Evolutionary conservation across 2,888 invertebrate genomes (phyloP).

Genomic region (Hirtodrosophila cameraria): DNA sequence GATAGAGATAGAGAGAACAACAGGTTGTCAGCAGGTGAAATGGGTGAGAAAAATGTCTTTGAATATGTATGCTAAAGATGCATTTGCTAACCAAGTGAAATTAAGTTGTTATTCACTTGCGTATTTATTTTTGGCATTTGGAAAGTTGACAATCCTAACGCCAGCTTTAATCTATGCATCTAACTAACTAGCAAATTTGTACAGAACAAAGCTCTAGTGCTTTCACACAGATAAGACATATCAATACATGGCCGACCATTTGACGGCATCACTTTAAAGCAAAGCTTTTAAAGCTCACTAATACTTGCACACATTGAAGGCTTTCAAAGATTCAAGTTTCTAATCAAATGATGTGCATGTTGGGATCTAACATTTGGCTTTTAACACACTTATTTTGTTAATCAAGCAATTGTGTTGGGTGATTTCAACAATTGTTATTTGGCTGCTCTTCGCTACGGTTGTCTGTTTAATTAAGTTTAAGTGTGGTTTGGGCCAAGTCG

Average conservation of each 20-base stretch:
- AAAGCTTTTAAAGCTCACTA: constrained; percentile 6
- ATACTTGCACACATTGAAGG: neutral
- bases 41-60: constrained; percentile 64
- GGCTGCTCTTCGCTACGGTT: constrained; percentile 9
- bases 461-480: constrained; percentile 58
- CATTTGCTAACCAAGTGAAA: constrained; percentile 61
- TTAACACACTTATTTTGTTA: constrained; percentile 45
- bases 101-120: constrained; percentile 65
- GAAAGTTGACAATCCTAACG: constrained; percentile 62
- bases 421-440: constrained; percentile 44
- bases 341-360: neutral
- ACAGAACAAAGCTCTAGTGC: constrained; percentile 17
- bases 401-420: constrained; percentile 44
- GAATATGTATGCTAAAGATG: constrained; percentile 60
- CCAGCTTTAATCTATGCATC: constrained; percentile 19
- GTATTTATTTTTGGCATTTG: constrained; percentile 60
- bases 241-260: neutral
- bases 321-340: neutral
- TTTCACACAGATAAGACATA: constrained; percentile 22
- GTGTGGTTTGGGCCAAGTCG: constrained; percentile 34
- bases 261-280: neutral
- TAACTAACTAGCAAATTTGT: neutral
- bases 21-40: constrained; percentile 56
- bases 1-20: constrained; percentile 23
- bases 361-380: constrained; percentile 1